These are phyloP conservation scores for Malurus alboscapulatus DNA, from an alignment of 2,113 vertebrate genomes.

Conservation along the genomic window DNA sequence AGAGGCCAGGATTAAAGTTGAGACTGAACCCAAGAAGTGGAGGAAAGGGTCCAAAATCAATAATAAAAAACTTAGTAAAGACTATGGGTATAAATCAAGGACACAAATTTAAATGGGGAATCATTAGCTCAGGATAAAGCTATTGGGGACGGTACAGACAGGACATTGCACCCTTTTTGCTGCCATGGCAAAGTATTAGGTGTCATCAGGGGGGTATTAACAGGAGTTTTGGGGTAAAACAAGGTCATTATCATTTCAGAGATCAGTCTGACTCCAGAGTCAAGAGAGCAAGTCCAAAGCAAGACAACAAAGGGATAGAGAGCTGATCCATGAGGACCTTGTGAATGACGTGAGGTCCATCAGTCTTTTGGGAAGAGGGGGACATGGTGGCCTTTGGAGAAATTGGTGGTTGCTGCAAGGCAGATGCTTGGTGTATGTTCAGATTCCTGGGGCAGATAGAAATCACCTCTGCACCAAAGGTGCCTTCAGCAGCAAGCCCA, in stretches of 20 bases:
- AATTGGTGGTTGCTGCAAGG: background rate
- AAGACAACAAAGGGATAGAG: background rate
- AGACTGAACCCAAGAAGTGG: background rate
- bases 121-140: background rate
- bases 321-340: background rate
- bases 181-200: background rate
- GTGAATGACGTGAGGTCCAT: background rate
- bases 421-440: background rate
- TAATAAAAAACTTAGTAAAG: background rate
- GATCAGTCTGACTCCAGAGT: background rate
- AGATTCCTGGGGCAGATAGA: background rate
- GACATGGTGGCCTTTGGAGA: background rate
- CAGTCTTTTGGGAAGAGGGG: background rate
- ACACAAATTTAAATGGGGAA: background rate
- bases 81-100: background rate
- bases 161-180: background rate
- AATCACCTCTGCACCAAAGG: background rate
- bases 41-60: constrained; percentile 3
- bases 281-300: background rate
- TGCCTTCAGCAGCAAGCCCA: background rate
- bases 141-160: background rate
- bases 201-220: background rate
- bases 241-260: accelerated
- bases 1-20: background rate
- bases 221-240: background rate